Percentiles rank a stretch among this genome's conserved stretches.
Evolutionary conservation across 2,888 invertebrate genomes (phyloP).

Genomic region (Pseudococcus jackbeardsleyi): DNA sequence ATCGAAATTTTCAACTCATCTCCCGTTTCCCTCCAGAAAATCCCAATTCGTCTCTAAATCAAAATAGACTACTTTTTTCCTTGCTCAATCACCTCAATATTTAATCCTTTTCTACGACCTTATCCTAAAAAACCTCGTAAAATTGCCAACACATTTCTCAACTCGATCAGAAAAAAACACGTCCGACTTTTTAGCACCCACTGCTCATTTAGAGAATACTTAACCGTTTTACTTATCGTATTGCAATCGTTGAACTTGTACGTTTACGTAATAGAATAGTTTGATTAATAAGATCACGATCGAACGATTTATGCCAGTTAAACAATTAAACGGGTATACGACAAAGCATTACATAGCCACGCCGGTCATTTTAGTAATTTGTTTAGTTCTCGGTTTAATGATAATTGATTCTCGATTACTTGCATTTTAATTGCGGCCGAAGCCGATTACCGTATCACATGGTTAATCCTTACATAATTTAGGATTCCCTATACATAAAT

Average conservation of each 20-base stretch:
- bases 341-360: conserved; percentile 5
- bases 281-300: conserved; percentile 57
- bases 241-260: conserved; percentile 46
- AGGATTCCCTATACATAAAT: conserved; percentile 13
- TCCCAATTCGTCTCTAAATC: too few relatives aligned
- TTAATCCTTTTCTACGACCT: too few relatives aligned
- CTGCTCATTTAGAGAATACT: conserved; percentile 2
- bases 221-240: neutral
- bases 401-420: conserved; percentile 55
- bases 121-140: neutral
- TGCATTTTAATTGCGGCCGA: conserved; percentile 43
- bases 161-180: neutral
- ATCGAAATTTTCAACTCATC: too few relatives aligned
- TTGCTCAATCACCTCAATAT: too few relatives aligned
- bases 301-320: conserved; percentile 53
- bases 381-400: conserved; percentile 45
- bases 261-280: conserved; percentile 49
- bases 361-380: conserved; percentile 46
- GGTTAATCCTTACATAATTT: conserved; percentile 49
- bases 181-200: conserved; percentile 1
- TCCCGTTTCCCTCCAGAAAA: too few relatives aligned
- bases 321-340: conserved; percentile 40
- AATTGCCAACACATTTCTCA: neutral
- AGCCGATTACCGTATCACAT: conserved; percentile 48
- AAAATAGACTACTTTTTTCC: too few relatives aligned